A percentile compares a stretch with the other conserved stretches of the same genome.
These are phyloP conservation scores for Littorina saxatilis DNA, from an alignment of 1,140 invertebrate genomes.

Conservation along the genomic window DNA sequence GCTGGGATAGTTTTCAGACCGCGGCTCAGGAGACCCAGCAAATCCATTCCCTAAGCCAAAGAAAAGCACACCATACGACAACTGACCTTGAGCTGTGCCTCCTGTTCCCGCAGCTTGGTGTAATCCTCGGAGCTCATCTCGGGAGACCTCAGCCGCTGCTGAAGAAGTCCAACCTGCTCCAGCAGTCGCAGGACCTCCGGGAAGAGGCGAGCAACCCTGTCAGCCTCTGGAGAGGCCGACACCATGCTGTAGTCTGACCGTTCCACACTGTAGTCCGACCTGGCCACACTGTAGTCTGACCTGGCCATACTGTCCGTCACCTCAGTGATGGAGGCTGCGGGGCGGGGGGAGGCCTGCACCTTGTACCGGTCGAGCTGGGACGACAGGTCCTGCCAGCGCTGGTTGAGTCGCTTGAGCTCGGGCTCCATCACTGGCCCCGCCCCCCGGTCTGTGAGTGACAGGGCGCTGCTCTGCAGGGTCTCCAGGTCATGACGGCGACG, in stretches of 20 bases:
- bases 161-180: not conserved
- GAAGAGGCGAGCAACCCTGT: too few relatives aligned
- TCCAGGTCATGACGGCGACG: slow-evolving; percentile 26
- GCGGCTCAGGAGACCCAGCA: too few relatives aligned
- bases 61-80: too few relatives aligned
- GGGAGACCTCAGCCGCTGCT: slow-evolving; percentile 16
- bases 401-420: slow-evolving; percentile 8
- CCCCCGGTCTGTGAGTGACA: not conserved
- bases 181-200: not conserved
- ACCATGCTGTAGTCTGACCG: too few relatives aligned
- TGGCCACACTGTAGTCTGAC: not conserved
- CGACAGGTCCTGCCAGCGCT: slow-evolving; percentile 9
- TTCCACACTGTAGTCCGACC: too few relatives aligned
- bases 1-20: too few relatives aligned
- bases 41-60: too few relatives aligned
- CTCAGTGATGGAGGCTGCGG: not conserved
- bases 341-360: not conserved
- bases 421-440: not conserved
- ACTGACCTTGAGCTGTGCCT: slow-evolving; percentile 4
- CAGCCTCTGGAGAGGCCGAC: too few relatives aligned
- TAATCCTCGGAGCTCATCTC: slow-evolving; percentile 3
- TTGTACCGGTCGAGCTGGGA: slow-evolving; percentile 8
- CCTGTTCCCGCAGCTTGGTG: not conserved
- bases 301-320: not conserved
- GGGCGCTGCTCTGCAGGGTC: not conserved